Evolutionary conservation across 2,888 invertebrate species (phyloP).

Genomic region (Ennomos erosarius): DNA sequence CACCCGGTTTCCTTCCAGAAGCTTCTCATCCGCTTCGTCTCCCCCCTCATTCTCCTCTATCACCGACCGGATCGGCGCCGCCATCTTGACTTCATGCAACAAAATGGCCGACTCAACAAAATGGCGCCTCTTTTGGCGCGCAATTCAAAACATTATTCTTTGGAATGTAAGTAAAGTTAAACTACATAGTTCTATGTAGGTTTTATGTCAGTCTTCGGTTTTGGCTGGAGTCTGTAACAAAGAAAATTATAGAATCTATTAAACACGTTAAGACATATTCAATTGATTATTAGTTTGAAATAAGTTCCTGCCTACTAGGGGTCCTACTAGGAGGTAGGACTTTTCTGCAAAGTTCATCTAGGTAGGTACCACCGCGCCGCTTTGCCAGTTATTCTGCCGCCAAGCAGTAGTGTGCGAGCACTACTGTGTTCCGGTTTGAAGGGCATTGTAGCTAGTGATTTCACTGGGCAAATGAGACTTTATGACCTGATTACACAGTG

Average conservation of each 20-base stretch:
- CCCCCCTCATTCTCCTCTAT: slow-evolving; percentile 54
- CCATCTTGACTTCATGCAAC: slow-evolving; percentile 61
- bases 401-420: too few species aligned
- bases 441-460: too few species aligned
- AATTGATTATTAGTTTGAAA: too few species aligned
- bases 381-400: too few species aligned
- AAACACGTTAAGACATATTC: too few species aligned
- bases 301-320: too few species aligned
- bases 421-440: too few species aligned
- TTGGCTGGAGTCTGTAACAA: slow-evolving; percentile 44
- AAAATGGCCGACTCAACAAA: slow-evolving; percentile 27
- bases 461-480: too few species aligned
- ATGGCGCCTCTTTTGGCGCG: slow-evolving; percentile 34
- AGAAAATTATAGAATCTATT: slow-evolving; percentile 7
- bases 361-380: too few species aligned
- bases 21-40: slow-evolving; percentile 71
- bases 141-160: slow-evolving; percentile 28
- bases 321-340: too few species aligned
- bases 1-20: slow-evolving; percentile 59
- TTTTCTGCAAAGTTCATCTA: too few species aligned
- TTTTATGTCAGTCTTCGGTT: slow-evolving; percentile 38
- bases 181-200: slow-evolving; percentile 40
- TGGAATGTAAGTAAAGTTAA: slow-evolving; percentile 39
- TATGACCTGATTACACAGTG: too few species aligned
- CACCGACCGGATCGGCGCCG: slow-evolving; percentile 55